Base-by-base conservation (phyloP, 2,888 invertebrate genomes). In the Mythimna pallens region DNA sequence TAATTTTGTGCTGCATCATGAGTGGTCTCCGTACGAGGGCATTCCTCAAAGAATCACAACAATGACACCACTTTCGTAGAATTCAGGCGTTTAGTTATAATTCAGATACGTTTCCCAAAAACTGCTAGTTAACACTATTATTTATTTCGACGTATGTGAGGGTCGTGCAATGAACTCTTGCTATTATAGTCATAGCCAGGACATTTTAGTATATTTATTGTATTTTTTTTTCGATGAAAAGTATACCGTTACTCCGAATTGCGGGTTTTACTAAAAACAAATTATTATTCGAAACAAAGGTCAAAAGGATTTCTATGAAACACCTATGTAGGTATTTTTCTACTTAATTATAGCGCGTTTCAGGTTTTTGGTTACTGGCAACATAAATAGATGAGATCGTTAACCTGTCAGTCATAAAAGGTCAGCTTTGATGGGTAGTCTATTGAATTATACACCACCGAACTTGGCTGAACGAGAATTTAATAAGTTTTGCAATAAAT, bases 401-500 rank as follows among this genome's bases (percentile, higher is more conserved):
- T 75, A 75, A 75, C 62, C 59, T 67, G 54, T 12, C 66, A 67
- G 52, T 65, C 64, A 65, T 73, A 22, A 70, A 81, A 81, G 73
- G 82, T 73, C 65, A 70, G 34, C 62, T 50, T 65, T 77, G 64
- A 67, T 69, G 57, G 30, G 34, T 54, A 17, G 43, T 61, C 34
- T 67, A 79, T 80, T 62, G 40, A 70, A 58, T 79, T 71, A 62
- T 54, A 61, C 10, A 63, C 59, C 47, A 17, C 59, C 47, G 17
- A 70, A 70, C 47, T 65, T 9, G 40, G 17, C 50, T 65, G 36
- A 73, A 74, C 40, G 47, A 54, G 55, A 79, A 79, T 81, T 65
- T 34, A 66, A 75, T 65, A 67, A 81, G 70, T 66, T 80, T 66
- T 43, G 43, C 22, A 67, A 67, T 75, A 76, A 76, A 70, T 67